These are phyloP conservation scores for Ambastaia sidthimunki DNA, from an alignment of 2,797 vertebrate species.

Conservation along the genomic window DNA sequence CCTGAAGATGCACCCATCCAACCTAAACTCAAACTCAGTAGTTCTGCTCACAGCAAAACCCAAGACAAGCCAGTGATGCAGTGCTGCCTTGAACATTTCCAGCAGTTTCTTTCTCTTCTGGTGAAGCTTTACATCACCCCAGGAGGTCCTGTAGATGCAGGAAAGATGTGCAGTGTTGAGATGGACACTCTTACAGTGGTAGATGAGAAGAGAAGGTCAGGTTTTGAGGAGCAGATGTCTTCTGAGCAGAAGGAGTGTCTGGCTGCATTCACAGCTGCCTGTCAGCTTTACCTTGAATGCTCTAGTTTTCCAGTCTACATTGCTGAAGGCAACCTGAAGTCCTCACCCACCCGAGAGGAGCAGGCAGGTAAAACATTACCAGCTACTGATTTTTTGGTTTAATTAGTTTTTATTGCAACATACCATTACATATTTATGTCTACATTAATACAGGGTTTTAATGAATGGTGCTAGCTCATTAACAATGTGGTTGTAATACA, in stretches of 20 bases:
- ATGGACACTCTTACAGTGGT: constrained; percentile 62
- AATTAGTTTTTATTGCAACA: not conserved
- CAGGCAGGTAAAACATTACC: constrained; percentile 65
- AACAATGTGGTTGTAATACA: no score
- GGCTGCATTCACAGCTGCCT: constrained; percentile 91
- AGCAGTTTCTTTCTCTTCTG: constrained; percentile 92
- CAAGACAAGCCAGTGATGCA: constrained; percentile 96
- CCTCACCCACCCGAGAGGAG: constrained; percentile 83
- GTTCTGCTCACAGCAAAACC: constrained; percentile 75
- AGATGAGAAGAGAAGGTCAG: constrained; percentile 57
- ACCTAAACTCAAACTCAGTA: constrained; percentile 50
- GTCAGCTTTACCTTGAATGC: constrained; percentile 96
- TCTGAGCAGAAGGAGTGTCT: constrained; percentile 82
- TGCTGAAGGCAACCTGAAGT: constrained; percentile 92
- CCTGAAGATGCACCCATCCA: constrained; percentile 20
- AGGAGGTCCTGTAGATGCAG: constrained; percentile 57
- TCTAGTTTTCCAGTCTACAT: constrained; percentile 98
- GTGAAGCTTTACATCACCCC: constrained; percentile 88
- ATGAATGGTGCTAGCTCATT: no score
- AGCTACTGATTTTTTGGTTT: not conserved
- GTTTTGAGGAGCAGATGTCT: constrained; percentile 60
- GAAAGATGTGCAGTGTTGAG: constrained; percentile 66
- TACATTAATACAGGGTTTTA: no score
- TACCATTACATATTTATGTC: not conserved
- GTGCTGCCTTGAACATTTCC: constrained; percentile 94